phyloP scores from a whole-genome alignment of 2,797 vertebrate genomes.

The Myotis vivesi region DNA sequence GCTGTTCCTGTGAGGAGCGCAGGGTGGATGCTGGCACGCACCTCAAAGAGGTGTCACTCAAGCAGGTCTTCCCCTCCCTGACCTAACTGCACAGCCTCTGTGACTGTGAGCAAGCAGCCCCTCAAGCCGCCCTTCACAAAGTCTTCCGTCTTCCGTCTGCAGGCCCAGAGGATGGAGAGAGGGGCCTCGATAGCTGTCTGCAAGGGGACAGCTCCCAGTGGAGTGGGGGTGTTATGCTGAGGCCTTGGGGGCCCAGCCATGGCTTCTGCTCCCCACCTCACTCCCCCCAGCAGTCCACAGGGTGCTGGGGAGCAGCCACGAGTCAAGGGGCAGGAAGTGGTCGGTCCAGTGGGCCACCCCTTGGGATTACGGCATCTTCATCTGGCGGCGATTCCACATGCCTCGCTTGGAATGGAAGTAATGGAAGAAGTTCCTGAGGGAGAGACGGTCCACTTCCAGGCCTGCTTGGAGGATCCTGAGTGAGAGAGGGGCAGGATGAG shows the following conservation, averaged over 20 bases:
- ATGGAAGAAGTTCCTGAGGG: slow-evolving; percentile 95
- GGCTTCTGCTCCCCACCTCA: not conserved
- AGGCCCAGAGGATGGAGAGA: not conserved
- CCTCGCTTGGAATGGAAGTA: slow-evolving; percentile 95
- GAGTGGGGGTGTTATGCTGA: not conserved
- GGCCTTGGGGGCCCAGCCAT: not conserved
- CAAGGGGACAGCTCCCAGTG: not conserved
- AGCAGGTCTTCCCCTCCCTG: not conserved
- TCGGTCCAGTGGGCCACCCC: not conserved
- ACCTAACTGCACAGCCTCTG: not conserved
- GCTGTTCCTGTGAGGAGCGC: not conserved
- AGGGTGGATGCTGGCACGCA: not conserved
- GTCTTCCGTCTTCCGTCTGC: not conserved
- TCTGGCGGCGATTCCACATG: slow-evolving; percentile 93
- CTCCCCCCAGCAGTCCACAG: not conserved
- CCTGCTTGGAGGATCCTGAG: slow-evolving; percentile 92
- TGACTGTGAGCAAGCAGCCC: not conserved
- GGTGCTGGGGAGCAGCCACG: not conserved
- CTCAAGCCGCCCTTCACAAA: not conserved
- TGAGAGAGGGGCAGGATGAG: not conserved
- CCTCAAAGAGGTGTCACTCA: not conserved
- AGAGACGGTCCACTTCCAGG: slow-evolving; percentile 94
- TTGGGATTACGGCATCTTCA: slow-evolving; percentile 63
- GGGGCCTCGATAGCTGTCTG: not conserved
- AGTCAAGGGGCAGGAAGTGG: not conserved